Percentiles rank a stretch among this genome's conserved stretches.
These are phyloP conservation scores for Callosobruchus maculatus DNA, from an alignment of 2,888 invertebrate species.

Conservation along the genomic window DNA sequence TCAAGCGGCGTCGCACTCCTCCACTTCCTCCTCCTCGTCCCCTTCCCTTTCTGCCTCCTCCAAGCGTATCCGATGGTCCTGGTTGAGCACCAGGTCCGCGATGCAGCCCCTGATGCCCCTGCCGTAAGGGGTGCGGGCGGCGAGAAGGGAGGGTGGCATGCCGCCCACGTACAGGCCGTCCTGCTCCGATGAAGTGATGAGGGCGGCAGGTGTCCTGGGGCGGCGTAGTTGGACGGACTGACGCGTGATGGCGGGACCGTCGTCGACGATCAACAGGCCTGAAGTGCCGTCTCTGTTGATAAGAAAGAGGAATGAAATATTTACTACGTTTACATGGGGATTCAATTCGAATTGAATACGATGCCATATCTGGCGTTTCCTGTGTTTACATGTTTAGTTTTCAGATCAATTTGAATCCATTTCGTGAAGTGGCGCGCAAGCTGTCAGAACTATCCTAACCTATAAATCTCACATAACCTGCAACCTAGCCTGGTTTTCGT, in stretches of 20 bases:
- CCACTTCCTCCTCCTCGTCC: background rate
- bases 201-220: constrained; percentile 15
- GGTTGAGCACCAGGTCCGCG: constrained; percentile 59
- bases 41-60: background rate
- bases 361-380: too few relatives aligned
- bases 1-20: background rate
- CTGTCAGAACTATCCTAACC: too few relatives aligned
- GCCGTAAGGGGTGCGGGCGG: constrained; percentile 50
- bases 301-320: too few relatives aligned
- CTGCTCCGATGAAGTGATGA: constrained; percentile 54
- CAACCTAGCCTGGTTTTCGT: too few relatives aligned
- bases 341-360: too few relatives aligned
- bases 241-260: constrained; percentile 73
- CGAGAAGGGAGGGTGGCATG: constrained; percentile 42
- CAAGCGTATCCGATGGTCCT: constrained; percentile 50
- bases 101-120: constrained; percentile 61
- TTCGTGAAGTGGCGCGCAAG: too few relatives aligned
- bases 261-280: constrained; percentile 86
- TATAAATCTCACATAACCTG: too few relatives aligned
- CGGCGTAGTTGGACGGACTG: constrained; percentile 72
- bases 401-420: too few relatives aligned
- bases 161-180: constrained; percentile 84
- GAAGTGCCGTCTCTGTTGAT: constrained; percentile 75
- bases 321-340: too few relatives aligned
- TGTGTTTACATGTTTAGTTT: too few relatives aligned